Percentiles rank a stretch among this genome's conserved stretches.
Evolutionary conservation across 2,888 invertebrate species (phyloP).

Genomic region (Ornithoptera alexandrae): DNA sequence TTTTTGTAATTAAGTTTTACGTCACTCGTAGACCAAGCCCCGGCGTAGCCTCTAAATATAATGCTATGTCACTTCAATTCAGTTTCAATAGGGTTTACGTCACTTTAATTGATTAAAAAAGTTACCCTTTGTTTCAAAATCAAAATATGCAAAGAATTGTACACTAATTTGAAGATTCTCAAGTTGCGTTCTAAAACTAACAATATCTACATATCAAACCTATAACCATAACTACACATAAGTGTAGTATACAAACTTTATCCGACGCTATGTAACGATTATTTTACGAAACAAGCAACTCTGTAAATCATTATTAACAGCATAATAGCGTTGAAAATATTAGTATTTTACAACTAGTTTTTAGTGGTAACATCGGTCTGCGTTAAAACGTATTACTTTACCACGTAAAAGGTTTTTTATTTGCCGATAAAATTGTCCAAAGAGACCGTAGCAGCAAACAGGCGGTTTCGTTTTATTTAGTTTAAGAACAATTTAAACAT

Average conservation of each 20-base stretch:
- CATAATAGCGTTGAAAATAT: background rate
- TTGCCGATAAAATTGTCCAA: background rate
- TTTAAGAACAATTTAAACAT: background rate
- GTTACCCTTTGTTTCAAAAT: background rate
- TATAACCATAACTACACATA: no score
- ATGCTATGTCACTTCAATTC: conserved; percentile 60
- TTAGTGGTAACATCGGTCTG: conserved; percentile 1
- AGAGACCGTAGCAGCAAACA: background rate
- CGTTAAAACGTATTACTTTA: background rate
- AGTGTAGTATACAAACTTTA: no score
- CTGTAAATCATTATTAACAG: background rate
- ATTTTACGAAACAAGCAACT: background rate
- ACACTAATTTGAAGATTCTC: no score
- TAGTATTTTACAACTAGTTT: background rate
- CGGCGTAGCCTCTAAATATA: conserved; percentile 69
- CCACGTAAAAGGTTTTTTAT: background rate
- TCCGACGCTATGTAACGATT: no score
- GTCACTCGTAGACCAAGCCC: conserved; percentile 74
- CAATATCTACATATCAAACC: no score
- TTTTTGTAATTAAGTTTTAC: conserved; percentile 78
- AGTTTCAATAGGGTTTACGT: conserved; percentile 2
- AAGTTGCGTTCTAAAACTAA: no score
- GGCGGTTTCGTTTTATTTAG: background rate
- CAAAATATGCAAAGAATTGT: no score
- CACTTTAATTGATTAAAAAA: conserved; percentile 18